Conservation (phyloP, 2,888 invertebrate genomes). For the Lasius platythorax region DNA sequence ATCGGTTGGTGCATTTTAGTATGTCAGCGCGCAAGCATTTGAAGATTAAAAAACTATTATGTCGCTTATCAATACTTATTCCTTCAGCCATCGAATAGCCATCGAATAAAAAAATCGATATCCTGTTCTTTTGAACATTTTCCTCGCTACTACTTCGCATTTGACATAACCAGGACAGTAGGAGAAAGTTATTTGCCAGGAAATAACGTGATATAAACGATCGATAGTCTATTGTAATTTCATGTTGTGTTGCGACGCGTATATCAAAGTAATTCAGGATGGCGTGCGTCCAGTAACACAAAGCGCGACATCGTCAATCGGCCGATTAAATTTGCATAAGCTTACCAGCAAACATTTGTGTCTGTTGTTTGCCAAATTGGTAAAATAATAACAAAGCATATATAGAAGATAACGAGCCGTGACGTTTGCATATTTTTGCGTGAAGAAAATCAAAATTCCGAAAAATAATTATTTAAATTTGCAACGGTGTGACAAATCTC, state of each 20-base stretch:
- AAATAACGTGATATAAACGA: constrained; percentile 41
- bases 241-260: constrained; percentile 40
- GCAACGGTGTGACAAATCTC: background rate
- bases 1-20: background rate
- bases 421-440: constrained; percentile 4
- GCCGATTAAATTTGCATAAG: constrained; percentile 49
- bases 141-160: background rate
- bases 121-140: constrained; percentile 27
- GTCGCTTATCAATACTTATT: constrained; percentile 25
- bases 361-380: constrained; percentile 36
- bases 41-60: constrained; percentile 3
- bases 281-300: constrained; percentile 37
- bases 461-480: background rate
- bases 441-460: background rate
- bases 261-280: constrained; percentile 52
- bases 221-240: constrained; percentile 51
- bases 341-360: constrained; percentile 39
- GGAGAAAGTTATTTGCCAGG: constrained; percentile 47
- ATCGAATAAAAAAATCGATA: constrained; percentile 26
- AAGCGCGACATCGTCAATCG: constrained; percentile 49
- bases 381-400: constrained; percentile 36
- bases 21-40: background rate
- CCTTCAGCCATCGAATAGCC: background rate
- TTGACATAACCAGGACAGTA: constrained; percentile 43
- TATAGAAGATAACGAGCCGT: background rate